These are phyloP conservation scores for Chloroceryle amazona DNA, from an alignment of 2,797 vertebrate species.

Conservation along the genomic window DNA sequence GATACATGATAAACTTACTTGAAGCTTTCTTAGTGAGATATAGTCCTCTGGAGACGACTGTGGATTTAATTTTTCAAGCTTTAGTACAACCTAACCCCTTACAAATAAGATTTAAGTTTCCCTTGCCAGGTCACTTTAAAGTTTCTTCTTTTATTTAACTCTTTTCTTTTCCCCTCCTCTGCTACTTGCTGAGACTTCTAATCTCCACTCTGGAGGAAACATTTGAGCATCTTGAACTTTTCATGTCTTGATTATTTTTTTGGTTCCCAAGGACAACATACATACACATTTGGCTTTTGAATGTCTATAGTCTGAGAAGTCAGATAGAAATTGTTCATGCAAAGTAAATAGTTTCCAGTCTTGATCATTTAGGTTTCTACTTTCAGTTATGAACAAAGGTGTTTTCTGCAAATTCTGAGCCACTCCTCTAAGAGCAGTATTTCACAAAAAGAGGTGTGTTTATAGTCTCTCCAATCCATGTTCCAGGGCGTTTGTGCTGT, in stretches of 20 bases:
- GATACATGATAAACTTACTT: conserved; percentile 84
- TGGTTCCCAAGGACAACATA: background rate
- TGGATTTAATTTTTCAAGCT: conserved; percentile 81
- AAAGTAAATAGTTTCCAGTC: conserved; percentile 9
- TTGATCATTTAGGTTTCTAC: background rate
- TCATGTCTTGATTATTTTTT: conserved; percentile 63
- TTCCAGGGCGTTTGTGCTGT: conserved; percentile 2
- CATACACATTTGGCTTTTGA: background rate
- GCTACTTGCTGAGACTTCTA: conserved; percentile 78
- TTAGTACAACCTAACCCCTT: conserved; percentile 76
- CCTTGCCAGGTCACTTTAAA: conserved; percentile 81
- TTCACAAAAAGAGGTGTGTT: background rate
- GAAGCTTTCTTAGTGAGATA: conserved; percentile 82
- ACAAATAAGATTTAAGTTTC: conserved; percentile 84
- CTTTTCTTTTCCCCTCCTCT: conserved; percentile 65
- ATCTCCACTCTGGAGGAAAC: conserved; percentile 67
- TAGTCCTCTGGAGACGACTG: conserved; percentile 76
- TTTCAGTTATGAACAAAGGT: background rate
- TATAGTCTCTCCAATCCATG: background rate
- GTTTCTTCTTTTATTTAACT: conserved; percentile 75
- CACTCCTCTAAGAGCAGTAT: background rate
- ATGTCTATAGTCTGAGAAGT: background rate
- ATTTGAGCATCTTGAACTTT: conserved; percentile 59
- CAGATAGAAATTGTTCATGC: background rate
- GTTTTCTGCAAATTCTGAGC: background rate